Conservation (phyloP, 37 sponge, comb jelly and placozoan genomes). For the Hormiphora californensis region DNA sequence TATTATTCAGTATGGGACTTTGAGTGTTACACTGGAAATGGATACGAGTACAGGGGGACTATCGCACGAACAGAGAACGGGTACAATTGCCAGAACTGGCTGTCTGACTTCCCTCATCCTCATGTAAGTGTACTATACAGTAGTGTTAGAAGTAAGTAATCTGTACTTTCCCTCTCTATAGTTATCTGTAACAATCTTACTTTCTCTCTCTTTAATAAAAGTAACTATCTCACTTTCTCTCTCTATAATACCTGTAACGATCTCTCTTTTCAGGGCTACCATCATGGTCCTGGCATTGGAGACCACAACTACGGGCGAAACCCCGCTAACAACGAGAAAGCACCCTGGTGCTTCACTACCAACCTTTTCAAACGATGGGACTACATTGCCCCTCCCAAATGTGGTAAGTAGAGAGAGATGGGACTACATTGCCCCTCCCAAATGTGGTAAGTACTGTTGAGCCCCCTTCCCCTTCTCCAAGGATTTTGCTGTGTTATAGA, state of each 20-base stretch:
- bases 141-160: no score
- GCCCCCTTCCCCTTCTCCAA: no score
- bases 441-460: not conserved
- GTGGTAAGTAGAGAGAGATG: conserved; percentile 1
- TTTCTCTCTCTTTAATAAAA: no score
- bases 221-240: no score
- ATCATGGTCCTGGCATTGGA: not conserved
- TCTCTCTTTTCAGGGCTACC: not conserved
- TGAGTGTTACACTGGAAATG: not conserved
- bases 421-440: not conserved
- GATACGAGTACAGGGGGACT: not conserved
- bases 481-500: no score
- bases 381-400: not conserved
- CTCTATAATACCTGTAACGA: no score
- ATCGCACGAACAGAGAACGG: not conserved
- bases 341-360: conserved; percentile 12
- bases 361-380: conserved; percentile 27
- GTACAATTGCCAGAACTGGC: conserved; percentile 27
- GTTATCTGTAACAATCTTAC: no score
- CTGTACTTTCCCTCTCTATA: no score
- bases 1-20: not conserved
- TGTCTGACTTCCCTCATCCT: not conserved
- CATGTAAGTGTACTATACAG: not conserved
- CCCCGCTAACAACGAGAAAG: not conserved
- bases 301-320: conserved; percentile 26